Base-by-base conservation (phyloP, 2,888 invertebrate species). In the Drosophila algonquin region DNA sequence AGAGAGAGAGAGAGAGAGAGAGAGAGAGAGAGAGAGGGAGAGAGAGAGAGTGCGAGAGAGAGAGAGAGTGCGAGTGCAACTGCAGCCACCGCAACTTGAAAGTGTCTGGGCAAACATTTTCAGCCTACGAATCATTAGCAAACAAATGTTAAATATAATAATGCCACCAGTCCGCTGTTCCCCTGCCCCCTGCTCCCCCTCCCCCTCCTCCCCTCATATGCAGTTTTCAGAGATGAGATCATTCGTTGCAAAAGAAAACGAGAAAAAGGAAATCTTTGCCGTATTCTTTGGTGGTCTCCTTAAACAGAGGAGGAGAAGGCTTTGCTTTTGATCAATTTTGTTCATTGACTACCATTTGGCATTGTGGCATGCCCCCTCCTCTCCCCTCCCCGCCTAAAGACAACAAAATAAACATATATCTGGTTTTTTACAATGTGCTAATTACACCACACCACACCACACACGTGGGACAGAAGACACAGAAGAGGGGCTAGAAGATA, bases 361-460 rank as follows among this genome's bases (percentile, higher is more conserved):
- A 32, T 18, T n/a, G 16, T 18, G 35, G 35, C 12, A 35, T 30
- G 16, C 18, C 18, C 18, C 18, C 18, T 18, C 18, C 18, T 16
- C n/a, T 1, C 18, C 18, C 18, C 18, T 18, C 18, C 18, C 30
- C n/a, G 45, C 47, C 48, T 65, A 60, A 53, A 46, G 59, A 51
- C 77, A 75, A 67, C 48, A 68, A 71, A 56, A 75, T 58, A 32
- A 24, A 32, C 47, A 35, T 32, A 27, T 63, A 75, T 62, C 51
- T 52, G 4, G 24, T 24, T 24, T 24, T 57, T 35, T 53, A 81
- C 89, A 83, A 88, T 88, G 83, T 88, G 83, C 83, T 83, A 89
- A 83, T 83, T 83, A 88, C 87, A 27, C 27, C 27, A 27, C 27
- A 27, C 27, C 7, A 30, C 30, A 8, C 40, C 30, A 8, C 40